phyloP scores from a whole-genome alignment of 2,797 vertebrate species.

The Paguma larvata region DNA sequence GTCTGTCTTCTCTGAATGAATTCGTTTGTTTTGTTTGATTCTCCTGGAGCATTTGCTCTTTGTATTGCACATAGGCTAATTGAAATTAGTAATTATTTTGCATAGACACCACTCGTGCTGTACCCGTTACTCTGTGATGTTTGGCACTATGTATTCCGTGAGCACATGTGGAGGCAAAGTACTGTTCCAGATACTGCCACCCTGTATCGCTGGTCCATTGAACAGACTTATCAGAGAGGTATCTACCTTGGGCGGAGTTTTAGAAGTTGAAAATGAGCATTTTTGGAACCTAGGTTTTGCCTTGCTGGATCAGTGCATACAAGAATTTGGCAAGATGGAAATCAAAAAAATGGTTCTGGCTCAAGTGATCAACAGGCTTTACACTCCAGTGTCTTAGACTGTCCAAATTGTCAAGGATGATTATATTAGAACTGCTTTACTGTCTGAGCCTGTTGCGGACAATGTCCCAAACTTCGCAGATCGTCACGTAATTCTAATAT shows the following conservation, averaged over 20 bases:
- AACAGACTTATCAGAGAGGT: slow-evolving; percentile 98
- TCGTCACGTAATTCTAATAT: slow-evolving; percentile 88
- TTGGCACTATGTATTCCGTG: slow-evolving; percentile 99
- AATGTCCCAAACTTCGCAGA: slow-evolving; percentile 90
- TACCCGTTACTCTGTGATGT: slow-evolving; percentile 97
- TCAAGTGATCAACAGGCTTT: slow-evolving; percentile 96
- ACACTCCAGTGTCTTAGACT: slow-evolving; percentile 94
- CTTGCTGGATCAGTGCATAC: slow-evolving; percentile 97
- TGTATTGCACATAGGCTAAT: slow-evolving; percentile 98
- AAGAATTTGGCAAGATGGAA: slow-evolving; percentile 96
- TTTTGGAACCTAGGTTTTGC: slow-evolving; percentile 98
- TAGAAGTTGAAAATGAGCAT: slow-evolving; percentile 98
- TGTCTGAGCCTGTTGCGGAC: slow-evolving; percentile 90
- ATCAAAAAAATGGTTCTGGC: slow-evolving; percentile 98
- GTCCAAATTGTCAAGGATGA: slow-evolving; percentile 99
- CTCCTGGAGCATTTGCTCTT: slow-evolving; percentile 96
- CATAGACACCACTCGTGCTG: slow-evolving; percentile 96
- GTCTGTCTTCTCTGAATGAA: slow-evolving; percentile 98
- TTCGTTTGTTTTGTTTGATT: slow-evolving; percentile 96
- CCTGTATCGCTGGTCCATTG: slow-evolving; percentile 96
- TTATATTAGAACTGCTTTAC: slow-evolving; percentile 93
- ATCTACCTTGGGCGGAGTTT: slow-evolving; percentile 96
- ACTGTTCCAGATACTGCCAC: slow-evolving; percentile 97
- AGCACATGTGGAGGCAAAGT: slow-evolving; percentile 98
- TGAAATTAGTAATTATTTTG: slow-evolving; percentile 97